These are phyloP conservation scores for Papilio polyxenes DNA, from an alignment of 1,140 invertebrate species.

Conservation along the genomic window DNA sequence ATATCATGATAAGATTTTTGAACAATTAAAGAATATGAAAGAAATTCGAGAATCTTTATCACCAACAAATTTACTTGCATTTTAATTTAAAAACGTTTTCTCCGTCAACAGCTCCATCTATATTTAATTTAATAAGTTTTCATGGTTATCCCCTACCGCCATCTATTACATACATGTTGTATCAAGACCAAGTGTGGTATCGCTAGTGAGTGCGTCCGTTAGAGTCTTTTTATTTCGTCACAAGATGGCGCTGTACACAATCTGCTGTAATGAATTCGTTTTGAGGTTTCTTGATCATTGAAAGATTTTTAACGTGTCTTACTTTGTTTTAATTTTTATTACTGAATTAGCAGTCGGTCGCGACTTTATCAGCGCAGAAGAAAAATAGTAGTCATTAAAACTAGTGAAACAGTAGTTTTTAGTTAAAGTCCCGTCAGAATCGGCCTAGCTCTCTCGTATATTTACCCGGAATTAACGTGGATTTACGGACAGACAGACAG, in stretches of 20 bases:
- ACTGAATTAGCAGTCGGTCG: no score
- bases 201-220: neutral
- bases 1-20: neutral
- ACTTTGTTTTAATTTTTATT: neutral
- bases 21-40: neutral
- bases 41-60: neutral
- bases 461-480: no score
- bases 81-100: neutral
- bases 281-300: neutral
- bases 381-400: no score
- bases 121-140: neutral
- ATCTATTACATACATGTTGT: neutral
- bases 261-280: neutral
- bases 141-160: neutral
- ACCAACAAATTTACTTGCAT: neutral
- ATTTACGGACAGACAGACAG: no score
- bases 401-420: no score
- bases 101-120: neutral
- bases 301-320: no score
- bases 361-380: no score
- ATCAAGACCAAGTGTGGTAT: neutral
- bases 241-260: slow-evolving; percentile 8
- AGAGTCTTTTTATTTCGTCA: neutral
- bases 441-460: no score
- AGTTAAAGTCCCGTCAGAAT: no score